Evolutionary conservation across 2,113 vertebrate genomes (phyloP), one percentile per base, ranked within the genome.

Genomic region (Phalacrocorax aristotelis): DNA sequence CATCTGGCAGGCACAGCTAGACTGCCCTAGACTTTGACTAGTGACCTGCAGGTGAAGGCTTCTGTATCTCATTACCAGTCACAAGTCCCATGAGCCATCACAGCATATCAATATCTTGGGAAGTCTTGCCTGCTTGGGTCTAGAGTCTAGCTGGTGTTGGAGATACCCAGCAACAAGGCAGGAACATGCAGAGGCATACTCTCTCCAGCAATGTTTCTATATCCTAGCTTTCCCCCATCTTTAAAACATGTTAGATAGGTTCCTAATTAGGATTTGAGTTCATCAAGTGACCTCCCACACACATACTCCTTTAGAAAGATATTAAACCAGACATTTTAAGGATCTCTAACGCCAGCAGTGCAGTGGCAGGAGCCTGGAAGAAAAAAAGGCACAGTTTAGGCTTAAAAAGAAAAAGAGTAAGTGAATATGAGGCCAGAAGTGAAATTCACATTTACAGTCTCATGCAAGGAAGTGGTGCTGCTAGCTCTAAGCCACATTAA

Each of bases 1-100:
- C 95, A 95, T 60, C 88, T 97, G 97, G 95, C 94, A 97, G 95
- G 92, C 86, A 69, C 72, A 71, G 34, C 29, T 15, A 51, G 52
- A 25, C 72, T 15, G 86, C 92, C 86, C 94, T 54, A 55, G 74
- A 23, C 62, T 83, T 61, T 25, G 86, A 21, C 77, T 57, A 85
- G 34, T 79, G 93, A 96, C 91, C 94, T 93, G 69, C 80, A 94
- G 91, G 57, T 72, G 89, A 85, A n/a, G 85, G 91, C 81, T 95
- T 60, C 91, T 87, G 83, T 10, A 90, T 96, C 93, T 55, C 34
- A 21, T 93, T 91, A 88, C 92, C 93, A 69, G 54, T 1, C 68
- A 19, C 71, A 29, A 60, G 88, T n/a, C 93, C 90, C 92, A 78
- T 4, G 55, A 96, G 88, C 86, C 85, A 83, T 5, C 95, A 38